Base-by-base conservation (phyloP, 2,888 invertebrate genomes). In the Apamea epomidion region DNA sequence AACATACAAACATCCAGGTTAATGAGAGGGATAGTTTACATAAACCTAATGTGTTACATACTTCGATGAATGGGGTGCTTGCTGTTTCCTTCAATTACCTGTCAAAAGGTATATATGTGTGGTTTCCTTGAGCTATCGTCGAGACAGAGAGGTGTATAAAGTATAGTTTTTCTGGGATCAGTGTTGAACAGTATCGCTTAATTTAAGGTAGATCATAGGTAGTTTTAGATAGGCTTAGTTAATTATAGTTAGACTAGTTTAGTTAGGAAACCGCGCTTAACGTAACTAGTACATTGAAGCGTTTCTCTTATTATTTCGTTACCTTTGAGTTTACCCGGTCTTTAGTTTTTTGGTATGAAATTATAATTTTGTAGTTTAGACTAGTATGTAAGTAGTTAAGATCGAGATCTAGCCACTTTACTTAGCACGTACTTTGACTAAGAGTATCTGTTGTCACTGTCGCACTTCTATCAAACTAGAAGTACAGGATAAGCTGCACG, bases 21-120 rank as follows among this genome's bases (percentile, higher is more conserved):
- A 79, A 82, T 76, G 64, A 82, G 72, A 80, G 69, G 73, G 58
- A 82, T 76, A 79, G 72, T 69, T 69, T 32, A 87, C 81, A 79
- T 84, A 79, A 79, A 78, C 86, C 79, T 81, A 87, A 88, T 84
- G 81, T 80, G 79, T 84, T 84, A 82, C 81, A 71, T 82, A 85
- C 84, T 86, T 91, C 90, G 90, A 91, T 91, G 89, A 92, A 91
- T 90, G 91, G 92, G 92, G 91, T 91, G 88, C 89, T 91, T 91
- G 88, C 89, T 91, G 90, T 84, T 58, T 92, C 85, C 87, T 91
- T 91, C 89, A 88, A 90, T 85, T 91, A 91, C 91, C 91, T 88
- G 81, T 85, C 92, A 92, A 12, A 88, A 89, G 29, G 29, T 7
- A 77, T 92, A 90, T 76, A 65, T 76, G 72, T 48, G 69, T 72